phyloP scores from a whole-genome alignment of 2,113 vertebrate genomes.

The Microtus ochrogaster region DNA sequence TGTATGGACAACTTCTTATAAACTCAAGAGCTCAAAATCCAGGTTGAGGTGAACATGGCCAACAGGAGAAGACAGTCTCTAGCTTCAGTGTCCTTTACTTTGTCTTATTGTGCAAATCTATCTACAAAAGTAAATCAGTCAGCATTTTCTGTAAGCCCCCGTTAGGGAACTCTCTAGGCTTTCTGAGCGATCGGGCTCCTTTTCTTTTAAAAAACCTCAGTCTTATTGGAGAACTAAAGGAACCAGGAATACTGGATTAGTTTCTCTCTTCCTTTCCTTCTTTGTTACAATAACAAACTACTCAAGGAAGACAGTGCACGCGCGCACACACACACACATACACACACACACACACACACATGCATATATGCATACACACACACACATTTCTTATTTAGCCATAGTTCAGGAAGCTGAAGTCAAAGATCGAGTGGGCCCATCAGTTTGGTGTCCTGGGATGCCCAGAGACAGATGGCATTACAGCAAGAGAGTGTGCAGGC shows the following conservation, averaged over 20 bases:
- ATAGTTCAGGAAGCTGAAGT: neutral
- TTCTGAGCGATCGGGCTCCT: neutral
- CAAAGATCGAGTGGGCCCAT: neutral
- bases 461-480: too few species aligned
- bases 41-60: neutral
- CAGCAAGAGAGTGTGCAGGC: neutral
- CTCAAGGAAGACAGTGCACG: neutral
- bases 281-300: neutral
- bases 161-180: neutral
- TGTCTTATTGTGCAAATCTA: neutral
- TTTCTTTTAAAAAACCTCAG: neutral
- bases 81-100: neutral
- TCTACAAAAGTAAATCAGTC: neutral
- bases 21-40: constrained; percentile 12
- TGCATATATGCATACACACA: too few species aligned
- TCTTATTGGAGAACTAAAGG: neutral
- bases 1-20: neutral
- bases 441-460: neutral
- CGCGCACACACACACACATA: too few species aligned
- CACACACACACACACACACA: too few species aligned
- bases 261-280: neutral
- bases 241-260: too few species aligned
- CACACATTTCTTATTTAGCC: neutral
- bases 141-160: neutral
- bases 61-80: neutral